phyloP scores from a whole-genome alignment of 2,113 vertebrate genomes.

The Hiodon alosoides region DNA sequence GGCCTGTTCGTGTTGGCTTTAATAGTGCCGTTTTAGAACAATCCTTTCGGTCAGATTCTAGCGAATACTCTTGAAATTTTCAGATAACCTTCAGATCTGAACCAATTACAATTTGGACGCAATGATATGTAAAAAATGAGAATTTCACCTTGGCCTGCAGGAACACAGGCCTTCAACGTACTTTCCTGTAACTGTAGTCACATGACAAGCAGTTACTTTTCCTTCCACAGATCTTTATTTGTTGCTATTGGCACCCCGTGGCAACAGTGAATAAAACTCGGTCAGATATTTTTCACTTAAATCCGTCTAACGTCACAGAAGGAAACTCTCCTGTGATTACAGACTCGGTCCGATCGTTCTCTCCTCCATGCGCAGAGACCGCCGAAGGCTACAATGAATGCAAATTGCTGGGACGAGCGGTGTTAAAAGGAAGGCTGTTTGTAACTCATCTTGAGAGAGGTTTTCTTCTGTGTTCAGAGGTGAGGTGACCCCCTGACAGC shows the following conservation, averaged over 20 bases:
- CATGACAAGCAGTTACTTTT: not conserved
- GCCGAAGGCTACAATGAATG: not conserved
- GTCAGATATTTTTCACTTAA: slow-evolving; percentile 12
- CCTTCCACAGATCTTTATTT: not conserved
- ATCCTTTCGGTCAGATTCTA: no score
- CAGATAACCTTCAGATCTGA: no score
- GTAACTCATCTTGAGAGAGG: no score
- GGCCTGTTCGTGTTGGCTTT: no score
- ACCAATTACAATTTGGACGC: no score
- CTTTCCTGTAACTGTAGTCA: not conserved
- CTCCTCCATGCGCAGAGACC: not conserved
- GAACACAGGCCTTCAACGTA: not conserved
- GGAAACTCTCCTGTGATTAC: slow-evolving; percentile 19
- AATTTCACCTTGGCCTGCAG: not conserved
- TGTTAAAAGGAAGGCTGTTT: no score
- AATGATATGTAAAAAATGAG: no score
- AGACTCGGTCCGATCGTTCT: not conserved
- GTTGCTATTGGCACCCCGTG: not conserved
- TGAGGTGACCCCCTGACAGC: no score
- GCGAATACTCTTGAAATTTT: no score
- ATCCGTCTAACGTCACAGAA: slow-evolving; percentile 15
- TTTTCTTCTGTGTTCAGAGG: no score
- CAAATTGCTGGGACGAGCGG: no score
- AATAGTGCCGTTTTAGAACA: no score
- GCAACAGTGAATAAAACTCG: slow-evolving; percentile 8